A percentile compares a stretch with the other conserved stretches of the same genome.
Evolutionary conservation across 2,113 vertebrate species (phyloP).

Genomic region (Hemichromis elongatus): DNA sequence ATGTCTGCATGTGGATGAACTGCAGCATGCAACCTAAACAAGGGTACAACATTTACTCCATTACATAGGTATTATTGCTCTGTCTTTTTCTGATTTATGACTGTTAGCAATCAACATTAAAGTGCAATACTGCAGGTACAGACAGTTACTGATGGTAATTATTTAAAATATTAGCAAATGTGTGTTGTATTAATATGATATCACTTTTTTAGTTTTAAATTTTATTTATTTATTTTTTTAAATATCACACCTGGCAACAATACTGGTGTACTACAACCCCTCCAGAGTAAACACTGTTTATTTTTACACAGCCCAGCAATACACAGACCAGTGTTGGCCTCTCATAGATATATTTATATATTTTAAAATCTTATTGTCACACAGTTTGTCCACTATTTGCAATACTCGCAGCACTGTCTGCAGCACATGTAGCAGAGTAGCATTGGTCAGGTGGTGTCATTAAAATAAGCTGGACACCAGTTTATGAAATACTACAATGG

Average conservation of each 20-base stretch:
- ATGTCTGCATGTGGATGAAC: not conserved
- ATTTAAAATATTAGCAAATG: not conserved
- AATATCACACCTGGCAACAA: not conserved
- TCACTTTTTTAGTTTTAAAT: not conserved
- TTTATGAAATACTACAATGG: not conserved
- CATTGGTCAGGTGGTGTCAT: not conserved
- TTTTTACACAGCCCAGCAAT: not conserved
- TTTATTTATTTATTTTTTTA: accelerated
- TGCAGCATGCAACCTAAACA: not conserved
- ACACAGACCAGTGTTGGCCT: not conserved
- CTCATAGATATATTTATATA: not conserved
- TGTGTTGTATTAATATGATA: not conserved
- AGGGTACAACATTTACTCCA: not conserved
- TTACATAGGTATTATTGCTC: not conserved
- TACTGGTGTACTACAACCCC: no score
- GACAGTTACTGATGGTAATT: not conserved
- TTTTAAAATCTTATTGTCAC: not conserved
- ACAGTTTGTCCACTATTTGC: not conserved
- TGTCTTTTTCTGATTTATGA: not conserved
- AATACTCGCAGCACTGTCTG: not conserved
- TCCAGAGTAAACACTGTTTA: not conserved
- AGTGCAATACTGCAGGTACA: not conserved
- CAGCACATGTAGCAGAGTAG: not conserved
- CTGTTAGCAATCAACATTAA: not conserved
- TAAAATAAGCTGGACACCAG: not conserved